These are phyloP conservation scores for Clavelina lepadiformis DNA, from an alignment of 23 tunicate species.

Conservation along the genomic window DNA sequence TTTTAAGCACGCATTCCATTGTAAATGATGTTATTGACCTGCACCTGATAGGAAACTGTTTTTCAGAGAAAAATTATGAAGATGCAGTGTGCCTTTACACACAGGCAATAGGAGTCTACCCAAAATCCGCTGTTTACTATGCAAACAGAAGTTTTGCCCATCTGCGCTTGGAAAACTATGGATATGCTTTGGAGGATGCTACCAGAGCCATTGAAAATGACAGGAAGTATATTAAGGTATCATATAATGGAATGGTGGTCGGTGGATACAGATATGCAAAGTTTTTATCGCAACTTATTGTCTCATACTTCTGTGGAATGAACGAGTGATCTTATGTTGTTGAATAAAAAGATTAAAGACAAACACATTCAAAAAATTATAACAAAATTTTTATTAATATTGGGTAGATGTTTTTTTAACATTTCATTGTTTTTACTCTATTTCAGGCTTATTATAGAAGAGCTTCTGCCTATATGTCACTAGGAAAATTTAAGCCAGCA, in stretches of 20 bases:
- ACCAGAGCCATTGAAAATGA: conserved; percentile 72
- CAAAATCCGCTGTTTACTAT: conserved; percentile 59
- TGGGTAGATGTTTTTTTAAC: no score
- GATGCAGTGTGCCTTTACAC: conserved; percentile 69
- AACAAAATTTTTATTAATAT: no score
- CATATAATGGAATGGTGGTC: not conserved
- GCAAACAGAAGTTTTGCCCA: conserved; percentile 93
- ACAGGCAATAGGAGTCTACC: conserved; percentile 50
- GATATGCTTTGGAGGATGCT: conserved; percentile 89
- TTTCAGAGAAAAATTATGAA: conserved; percentile 70
- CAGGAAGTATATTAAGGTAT: conserved; percentile 72
- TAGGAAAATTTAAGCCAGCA: conserved; percentile 93
- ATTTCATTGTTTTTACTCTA: no score
- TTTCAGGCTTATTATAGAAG: conserved; percentile 93
- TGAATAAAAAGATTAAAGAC: no score
- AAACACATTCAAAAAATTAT: no score
- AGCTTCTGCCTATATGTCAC: conserved; percentile 96
- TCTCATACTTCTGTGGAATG: no score
- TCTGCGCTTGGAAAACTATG: conserved; percentile 73
- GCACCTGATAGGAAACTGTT: no score
- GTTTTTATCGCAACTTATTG: no score
- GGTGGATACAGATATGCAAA: no score
- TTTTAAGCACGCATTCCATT: no score
- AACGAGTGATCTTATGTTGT: no score
- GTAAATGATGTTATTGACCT: no score